These are phyloP conservation scores for Notarius lentiginosus DNA, from an alignment of 2,113 vertebrate species.

Conservation along the genomic window DNA sequence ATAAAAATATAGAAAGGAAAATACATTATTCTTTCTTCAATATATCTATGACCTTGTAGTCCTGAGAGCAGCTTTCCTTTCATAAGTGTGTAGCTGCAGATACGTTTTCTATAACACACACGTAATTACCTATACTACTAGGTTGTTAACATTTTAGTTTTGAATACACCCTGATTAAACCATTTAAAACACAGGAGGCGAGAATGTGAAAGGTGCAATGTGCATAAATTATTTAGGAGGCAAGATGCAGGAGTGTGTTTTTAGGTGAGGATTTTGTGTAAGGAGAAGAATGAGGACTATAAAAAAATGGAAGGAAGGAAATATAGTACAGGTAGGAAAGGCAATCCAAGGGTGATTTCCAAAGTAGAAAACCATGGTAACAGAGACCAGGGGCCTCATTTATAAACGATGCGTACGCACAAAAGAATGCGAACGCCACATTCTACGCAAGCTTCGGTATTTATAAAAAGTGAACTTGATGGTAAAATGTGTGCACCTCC, in stretches of 20 bases:
- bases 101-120: neutral
- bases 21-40: neutral
- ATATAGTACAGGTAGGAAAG: neutral
- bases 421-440: too few species aligned
- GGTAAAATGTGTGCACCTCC: too few species aligned
- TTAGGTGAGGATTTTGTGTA: neutral
- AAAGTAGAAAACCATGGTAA: neutral
- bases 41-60: conserved; percentile 11
- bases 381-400: too few species aligned
- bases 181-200: neutral
- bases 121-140: neutral
- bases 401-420: too few species aligned
- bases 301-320: neutral
- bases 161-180: neutral
- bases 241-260: neutral
- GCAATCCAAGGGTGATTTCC: neutral
- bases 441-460: too few species aligned
- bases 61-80: neutral
- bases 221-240: neutral
- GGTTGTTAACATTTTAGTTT: neutral
- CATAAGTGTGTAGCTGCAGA: conserved; percentile 6
- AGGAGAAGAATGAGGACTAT: neutral
- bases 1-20: too few species aligned
- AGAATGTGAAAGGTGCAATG: neutral
- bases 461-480: too few species aligned